Evolutionary conservation across 2,888 invertebrate genomes (phyloP).

Genomic region (Dasysyrphus tricinctus): DNA sequence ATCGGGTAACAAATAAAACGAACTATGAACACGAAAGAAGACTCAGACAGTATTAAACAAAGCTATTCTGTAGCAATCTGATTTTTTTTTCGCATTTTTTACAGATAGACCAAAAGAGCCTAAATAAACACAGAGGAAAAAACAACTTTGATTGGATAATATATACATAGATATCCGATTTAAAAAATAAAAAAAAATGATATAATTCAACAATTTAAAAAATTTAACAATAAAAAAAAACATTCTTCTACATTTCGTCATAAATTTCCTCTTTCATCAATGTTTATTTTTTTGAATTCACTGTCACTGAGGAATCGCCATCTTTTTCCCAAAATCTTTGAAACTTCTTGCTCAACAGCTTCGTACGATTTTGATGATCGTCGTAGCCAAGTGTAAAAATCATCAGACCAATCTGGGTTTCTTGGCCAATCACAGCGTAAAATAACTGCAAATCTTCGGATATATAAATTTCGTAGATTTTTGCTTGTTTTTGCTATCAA

Average conservation of each 20-base stretch:
- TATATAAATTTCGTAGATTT: slow-evolving; percentile 86
- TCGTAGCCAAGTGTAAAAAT: slow-evolving; percentile 88
- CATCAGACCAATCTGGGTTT: slow-evolving; percentile 87
- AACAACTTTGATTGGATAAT: no score
- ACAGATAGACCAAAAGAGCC: no score
- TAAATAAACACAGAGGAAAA: no score
- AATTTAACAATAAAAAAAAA: neutral
- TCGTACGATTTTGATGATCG: slow-evolving; percentile 87
- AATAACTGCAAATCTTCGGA: slow-evolving; percentile 89
- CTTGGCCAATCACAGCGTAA: slow-evolving; percentile 88
- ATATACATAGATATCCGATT: neutral
- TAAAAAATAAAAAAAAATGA: neutral
- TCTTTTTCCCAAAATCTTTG: slow-evolving; percentile 86
- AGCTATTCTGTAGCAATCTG: no score
- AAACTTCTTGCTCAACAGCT: slow-evolving; percentile 87
- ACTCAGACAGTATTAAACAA: no score
- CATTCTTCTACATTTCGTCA: slow-evolving; percentile 53
- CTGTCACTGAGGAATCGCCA: slow-evolving; percentile 89
- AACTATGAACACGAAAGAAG: no score
- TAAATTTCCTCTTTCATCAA: slow-evolving; percentile 79
- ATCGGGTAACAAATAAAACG: no score
- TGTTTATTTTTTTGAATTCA: slow-evolving; percentile 85
- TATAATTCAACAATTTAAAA: neutral
- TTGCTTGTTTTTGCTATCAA: slow-evolving; percentile 88
- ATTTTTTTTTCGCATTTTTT: no score